Conservation (phyloP, 2,888 invertebrate genomes). For the Drosophila limbata region DNA sequence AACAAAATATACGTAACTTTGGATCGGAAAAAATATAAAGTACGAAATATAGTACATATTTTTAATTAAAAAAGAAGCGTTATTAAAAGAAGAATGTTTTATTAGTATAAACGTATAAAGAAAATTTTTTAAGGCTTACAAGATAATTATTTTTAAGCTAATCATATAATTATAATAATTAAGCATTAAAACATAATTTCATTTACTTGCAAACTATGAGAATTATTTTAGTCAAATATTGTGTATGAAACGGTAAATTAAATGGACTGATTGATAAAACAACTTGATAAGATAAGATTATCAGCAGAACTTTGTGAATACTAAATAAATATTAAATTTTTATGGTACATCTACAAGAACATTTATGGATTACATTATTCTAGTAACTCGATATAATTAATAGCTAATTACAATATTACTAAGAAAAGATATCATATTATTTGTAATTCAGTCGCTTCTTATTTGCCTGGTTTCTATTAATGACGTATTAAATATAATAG, state of each 20-base stretch:
- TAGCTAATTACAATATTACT: not conserved
- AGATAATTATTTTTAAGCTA: not conserved
- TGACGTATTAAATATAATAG: not conserved
- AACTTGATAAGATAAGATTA: constrained; percentile 8
- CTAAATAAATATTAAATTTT: not conserved
- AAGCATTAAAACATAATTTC: not conserved
- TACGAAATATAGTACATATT: too few relatives aligned
- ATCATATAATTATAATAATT: not conserved
- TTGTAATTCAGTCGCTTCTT: not conserved
- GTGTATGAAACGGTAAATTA: not conserved
- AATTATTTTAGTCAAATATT: not conserved
- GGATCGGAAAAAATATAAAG: not conserved
- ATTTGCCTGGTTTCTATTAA: not conserved
- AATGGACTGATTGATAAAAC: not conserved
- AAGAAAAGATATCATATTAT: not conserved
- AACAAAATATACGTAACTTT: not conserved
- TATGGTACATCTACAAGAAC: not conserved
- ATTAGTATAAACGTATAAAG: too few relatives aligned
- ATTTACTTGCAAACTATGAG: not conserved
- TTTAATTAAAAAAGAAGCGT: too few relatives aligned
- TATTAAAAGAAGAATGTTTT: too few relatives aligned
- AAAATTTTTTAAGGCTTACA: not conserved
- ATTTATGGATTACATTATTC: not conserved
- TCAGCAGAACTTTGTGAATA: not conserved
- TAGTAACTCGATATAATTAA: not conserved